A percentile compares a stretch with the other conserved stretches of the same genome.
These are phyloP conservation scores for Cololabis saira DNA, from an alignment of 2,113 vertebrate genomes.

Conservation along the genomic window DNA sequence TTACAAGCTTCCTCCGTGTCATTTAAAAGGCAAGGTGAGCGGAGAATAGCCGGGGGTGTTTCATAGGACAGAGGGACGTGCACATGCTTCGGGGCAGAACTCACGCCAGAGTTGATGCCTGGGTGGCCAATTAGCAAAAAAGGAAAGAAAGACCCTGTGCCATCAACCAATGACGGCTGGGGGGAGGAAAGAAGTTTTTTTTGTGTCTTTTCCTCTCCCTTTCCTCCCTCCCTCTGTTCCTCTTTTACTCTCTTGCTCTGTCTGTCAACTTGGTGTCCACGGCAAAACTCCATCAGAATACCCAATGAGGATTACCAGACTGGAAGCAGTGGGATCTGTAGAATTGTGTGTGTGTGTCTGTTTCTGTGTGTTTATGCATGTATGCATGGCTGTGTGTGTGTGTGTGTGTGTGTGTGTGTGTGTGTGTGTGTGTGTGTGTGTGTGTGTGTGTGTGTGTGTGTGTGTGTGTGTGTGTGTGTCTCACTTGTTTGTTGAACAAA, in stretches of 20 bases:
- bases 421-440: constrained; percentile 24
- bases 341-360: constrained; percentile 52
- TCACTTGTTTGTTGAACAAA: constrained; percentile 77
- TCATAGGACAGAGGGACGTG: constrained; percentile 45
- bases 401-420: constrained; percentile 40
- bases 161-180: constrained; percentile 70
- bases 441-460: constrained; percentile 27
- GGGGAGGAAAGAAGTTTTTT: constrained; percentile 48
- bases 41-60: constrained; percentile 52
- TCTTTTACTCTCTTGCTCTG: constrained; percentile 73
- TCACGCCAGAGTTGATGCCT: constrained; percentile 76
- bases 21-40: constrained; percentile 69
- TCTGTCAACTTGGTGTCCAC: constrained; percentile 79
- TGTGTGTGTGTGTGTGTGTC: constrained; percentile 47
- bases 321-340: constrained; percentile 69
- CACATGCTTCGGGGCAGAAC: constrained; percentile 68
- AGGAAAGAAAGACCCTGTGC: constrained; percentile 73
- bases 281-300: constrained; percentile 76
- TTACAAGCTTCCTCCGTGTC: constrained; percentile 28
- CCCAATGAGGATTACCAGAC: constrained; percentile 76
- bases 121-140: constrained; percentile 86
- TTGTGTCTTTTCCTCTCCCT: constrained; percentile 57
- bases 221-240: constrained; percentile 63
- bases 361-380: constrained; percentile 1
- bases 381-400: too few species aligned